Conservation (phyloP, 1,140 invertebrate genomes). For the honey bee (Apis mellifera) region Amel_HAv3.1 CM009942.2:9135501-9136000, state of each 20-base stretch:
- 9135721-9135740: constrained; percentile 5
- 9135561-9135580: constrained; percentile 29
- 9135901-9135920: background rate
- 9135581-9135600: background rate
- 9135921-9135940: background rate
- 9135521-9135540: background rate
- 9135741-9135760: constrained; percentile 28
- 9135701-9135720: background rate
- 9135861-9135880: constrained; percentile 23
- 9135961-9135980: background rate
- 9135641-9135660: background rate
- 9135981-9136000: constrained; percentile 19
- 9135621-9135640: background rate
- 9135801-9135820: constrained; percentile 43
- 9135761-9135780: constrained; percentile 41
- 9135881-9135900: constrained; percentile 24
- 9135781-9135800: constrained; percentile 51
- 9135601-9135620: background rate
- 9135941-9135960: background rate
- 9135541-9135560: background rate
- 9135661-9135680: background rate
- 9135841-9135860: constrained; percentile 26
- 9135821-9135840: constrained; percentile 33
- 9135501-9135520: background rate
- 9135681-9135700: background rate